Conservation (phyloP, 2,888 invertebrate species). For the Arenicola marina region DNA sequence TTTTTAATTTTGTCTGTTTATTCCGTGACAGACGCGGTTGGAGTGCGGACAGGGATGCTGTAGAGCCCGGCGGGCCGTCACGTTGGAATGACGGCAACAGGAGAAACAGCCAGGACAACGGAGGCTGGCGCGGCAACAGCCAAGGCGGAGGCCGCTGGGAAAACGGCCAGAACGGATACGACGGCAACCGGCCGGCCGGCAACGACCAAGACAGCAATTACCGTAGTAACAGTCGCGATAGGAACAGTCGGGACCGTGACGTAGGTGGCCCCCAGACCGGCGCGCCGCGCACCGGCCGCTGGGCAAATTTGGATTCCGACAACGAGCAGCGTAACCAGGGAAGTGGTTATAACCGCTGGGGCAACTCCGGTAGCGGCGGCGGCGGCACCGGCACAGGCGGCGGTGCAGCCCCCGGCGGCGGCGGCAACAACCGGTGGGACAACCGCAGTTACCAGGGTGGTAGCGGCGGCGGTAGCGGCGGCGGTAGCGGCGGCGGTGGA, state of each 20-base stretch:
- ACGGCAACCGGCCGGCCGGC: conserved; percentile 55
- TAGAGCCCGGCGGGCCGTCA: conserved; percentile 48
- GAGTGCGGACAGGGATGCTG: conserved; percentile 38
- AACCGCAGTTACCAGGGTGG: conserved; percentile 15
- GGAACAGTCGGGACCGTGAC: conserved; percentile 63
- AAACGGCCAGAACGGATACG: conserved; percentile 48
- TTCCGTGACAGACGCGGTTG: conserved; percentile 21
- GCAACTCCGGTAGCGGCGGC: not conserved
- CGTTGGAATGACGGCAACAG: conserved; percentile 61
- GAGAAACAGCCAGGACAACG: conserved; percentile 34
- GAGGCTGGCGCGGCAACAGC: conserved; percentile 31
- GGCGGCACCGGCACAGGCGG: not conserved
- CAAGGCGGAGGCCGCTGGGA: conserved; percentile 44
- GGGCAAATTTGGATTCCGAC: conserved; percentile 5
- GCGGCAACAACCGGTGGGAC: conserved; percentile 46
- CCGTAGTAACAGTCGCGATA: conserved; percentile 68
- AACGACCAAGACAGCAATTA: conserved; percentile 21
- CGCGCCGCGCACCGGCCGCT: too few species aligned
- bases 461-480: conserved; percentile 2
- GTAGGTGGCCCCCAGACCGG: conserved; percentile 2
- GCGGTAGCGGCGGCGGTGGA: conserved; percentile 5
- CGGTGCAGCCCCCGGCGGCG: not conserved
- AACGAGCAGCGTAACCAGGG: not conserved
- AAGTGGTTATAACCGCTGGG: not conserved
- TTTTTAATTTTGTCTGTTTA: too few species aligned